These are phyloP conservation scores for Coenobita brevimanus DNA, from an alignment of 1,140 invertebrate species.

Conservation along the genomic window DNA sequence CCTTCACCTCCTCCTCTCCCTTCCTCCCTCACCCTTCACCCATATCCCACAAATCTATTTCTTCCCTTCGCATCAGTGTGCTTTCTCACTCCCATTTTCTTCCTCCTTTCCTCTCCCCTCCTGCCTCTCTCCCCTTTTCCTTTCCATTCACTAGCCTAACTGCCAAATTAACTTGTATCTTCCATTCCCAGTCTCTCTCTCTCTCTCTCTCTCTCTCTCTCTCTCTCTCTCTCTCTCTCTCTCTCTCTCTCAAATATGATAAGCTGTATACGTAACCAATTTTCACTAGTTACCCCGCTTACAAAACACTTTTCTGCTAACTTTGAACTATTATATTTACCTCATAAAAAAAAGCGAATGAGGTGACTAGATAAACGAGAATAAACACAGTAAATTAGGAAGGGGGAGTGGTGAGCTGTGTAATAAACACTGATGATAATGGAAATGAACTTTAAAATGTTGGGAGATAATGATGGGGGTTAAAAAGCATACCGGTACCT, in stretches of 20 bases:
- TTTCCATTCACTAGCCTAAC: neutral
- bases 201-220: constrained; percentile 22
- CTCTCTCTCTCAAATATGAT: neutral
- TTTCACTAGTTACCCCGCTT: no score
- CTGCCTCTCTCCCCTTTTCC: neutral
- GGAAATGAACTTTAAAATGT: no score
- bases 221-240: constrained; percentile 22
- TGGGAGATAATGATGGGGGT: no score
- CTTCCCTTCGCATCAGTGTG: neutral
- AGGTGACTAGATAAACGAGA: no score
- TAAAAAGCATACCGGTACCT: no score
- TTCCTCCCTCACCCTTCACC: neutral
- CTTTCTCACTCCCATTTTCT: neutral
- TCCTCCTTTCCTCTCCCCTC: neutral
- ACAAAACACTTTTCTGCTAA: no score
- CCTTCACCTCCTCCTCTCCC: neutral
- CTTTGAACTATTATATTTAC: no score
- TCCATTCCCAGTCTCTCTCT: constrained; percentile 3
- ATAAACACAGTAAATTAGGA: no score
- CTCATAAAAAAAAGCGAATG: no score
- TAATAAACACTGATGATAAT: no score
- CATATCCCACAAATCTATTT: neutral
- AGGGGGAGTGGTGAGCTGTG: no score
- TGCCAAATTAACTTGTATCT: neutral
- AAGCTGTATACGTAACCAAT: no score